Evolutionary conservation across 2,113 vertebrate species (phyloP).

Genomic region (Lamprologus tigripictilis): DNA sequence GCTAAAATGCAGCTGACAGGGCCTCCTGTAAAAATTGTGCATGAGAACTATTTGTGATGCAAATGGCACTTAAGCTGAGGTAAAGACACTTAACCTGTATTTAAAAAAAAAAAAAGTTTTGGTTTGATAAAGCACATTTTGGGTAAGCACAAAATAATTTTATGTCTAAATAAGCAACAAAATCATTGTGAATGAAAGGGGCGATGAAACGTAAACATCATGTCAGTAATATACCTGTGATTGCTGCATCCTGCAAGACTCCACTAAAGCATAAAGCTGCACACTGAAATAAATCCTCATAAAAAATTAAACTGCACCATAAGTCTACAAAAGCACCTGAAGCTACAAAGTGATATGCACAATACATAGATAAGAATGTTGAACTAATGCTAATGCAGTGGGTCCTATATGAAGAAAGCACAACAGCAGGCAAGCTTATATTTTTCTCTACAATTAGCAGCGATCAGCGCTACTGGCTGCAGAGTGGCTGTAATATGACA

Average conservation of each 20-base stretch:
- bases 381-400: background rate
- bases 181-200: background rate
- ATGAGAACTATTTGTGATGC: background rate
- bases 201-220: background rate
- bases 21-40: background rate
- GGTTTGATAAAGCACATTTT: constrained; percentile 36
- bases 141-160: constrained; percentile 33
- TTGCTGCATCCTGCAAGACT: background rate
- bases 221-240: background rate
- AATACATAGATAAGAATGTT: background rate
- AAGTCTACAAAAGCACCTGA: background rate
- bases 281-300: background rate
- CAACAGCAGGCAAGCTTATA: background rate
- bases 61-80: background rate
- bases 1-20: background rate
- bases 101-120: background rate
- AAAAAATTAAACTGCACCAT: background rate
- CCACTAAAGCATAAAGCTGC: background rate
- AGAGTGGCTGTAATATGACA: background rate
- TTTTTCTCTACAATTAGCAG: background rate
- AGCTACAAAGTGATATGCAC: background rate
- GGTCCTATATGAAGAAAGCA: background rate
- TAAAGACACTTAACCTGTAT: background rate
- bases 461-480: fast-evolving
- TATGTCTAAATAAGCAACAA: background rate